These are phyloP conservation scores for Amphiprion clarkii DNA, from an alignment of 2,797 vertebrate genomes.

Conservation along the genomic window DNA sequence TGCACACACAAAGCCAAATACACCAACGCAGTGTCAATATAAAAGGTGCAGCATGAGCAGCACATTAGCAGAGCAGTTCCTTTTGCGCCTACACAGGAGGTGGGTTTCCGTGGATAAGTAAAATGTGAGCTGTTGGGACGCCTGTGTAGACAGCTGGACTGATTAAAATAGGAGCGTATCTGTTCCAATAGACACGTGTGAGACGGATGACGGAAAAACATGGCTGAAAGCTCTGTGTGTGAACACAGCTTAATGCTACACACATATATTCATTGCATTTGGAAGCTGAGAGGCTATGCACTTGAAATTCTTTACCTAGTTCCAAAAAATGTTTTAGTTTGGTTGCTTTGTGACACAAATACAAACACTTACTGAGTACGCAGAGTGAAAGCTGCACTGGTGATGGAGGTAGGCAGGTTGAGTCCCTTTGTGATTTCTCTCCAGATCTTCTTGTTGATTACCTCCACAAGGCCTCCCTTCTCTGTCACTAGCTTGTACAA, in stretches of 20 bases:
- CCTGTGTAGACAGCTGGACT: constrained; percentile 8
- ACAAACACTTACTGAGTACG: constrained; percentile 91
- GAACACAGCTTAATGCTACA: constrained; percentile 1
- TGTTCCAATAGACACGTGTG: background rate
- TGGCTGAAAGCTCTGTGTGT: background rate
- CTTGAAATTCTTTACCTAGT: constrained; percentile 30
- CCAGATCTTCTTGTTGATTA: constrained; percentile 99
- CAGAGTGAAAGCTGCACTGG: constrained; percentile 97
- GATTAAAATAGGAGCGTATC: constrained; percentile 31
- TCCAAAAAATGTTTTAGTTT: constrained; percentile 21
- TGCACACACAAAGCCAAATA: constrained; percentile 26
- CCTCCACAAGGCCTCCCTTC: constrained; percentile 98
- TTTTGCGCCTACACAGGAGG: background rate
- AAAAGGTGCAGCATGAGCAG: background rate
- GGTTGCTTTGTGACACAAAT: constrained; percentile 13
- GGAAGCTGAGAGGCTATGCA: constrained; percentile 16
- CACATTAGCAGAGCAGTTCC: background rate
- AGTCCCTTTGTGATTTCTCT: constrained; percentile 98
- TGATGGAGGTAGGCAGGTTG: constrained; percentile 98
- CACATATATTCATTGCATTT: constrained; percentile 6
- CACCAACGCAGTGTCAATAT: background rate
- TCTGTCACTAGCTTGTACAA: constrained; percentile 97
- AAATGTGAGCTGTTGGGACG: constrained; percentile 2
- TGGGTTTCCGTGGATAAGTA: background rate
- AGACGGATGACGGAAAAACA: background rate